Evolutionary conservation across 1,140 invertebrate genomes (phyloP).

Genomic region (Atta cephalotes): DNA sequence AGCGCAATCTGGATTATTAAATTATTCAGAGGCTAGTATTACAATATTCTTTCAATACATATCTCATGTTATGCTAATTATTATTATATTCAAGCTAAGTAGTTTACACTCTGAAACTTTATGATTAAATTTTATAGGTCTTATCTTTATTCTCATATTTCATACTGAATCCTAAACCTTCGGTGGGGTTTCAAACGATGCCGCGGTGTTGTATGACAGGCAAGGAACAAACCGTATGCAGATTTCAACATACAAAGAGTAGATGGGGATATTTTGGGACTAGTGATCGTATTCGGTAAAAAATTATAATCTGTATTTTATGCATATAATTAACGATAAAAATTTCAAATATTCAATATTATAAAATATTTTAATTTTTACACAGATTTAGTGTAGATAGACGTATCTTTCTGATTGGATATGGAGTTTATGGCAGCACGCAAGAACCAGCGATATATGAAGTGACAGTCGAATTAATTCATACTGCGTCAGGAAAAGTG

Average conservation of each 20-base stretch:
- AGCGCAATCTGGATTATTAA: constrained; percentile 92
- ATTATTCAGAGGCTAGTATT: constrained; percentile 89
- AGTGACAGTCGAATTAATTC: constrained; percentile 93
- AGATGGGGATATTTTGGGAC: constrained; percentile 96
- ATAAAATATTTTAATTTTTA: constrained; percentile 59
- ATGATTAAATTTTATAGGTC: constrained; percentile 79
- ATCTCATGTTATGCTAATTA: not conserved
- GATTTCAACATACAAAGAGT: constrained; percentile 93
- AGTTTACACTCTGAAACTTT: constrained; percentile 1
- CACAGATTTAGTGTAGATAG: constrained; percentile 94
- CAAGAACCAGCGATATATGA: constrained; percentile 94
- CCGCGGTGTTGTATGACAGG: constrained; percentile 94
- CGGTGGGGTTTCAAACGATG: constrained; percentile 90
- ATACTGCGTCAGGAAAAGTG: constrained; percentile 91
- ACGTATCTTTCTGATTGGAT: constrained; percentile 94
- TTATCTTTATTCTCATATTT: constrained; percentile 94
- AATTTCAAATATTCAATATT: not conserved
- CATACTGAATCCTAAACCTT: constrained; percentile 92
- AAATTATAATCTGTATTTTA: constrained; percentile 14
- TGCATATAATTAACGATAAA: not conserved
- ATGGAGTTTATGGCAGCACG: constrained; percentile 95
- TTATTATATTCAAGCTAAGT: not conserved
- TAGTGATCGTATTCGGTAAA: constrained; percentile 92
- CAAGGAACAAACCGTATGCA: constrained; percentile 93
- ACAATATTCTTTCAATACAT: not conserved